A percentile compares a stretch with the other conserved stretches of the same genome.
Conservation (phyloP, 2,797 vertebrate species). For the Onychomys torridus region DNA sequence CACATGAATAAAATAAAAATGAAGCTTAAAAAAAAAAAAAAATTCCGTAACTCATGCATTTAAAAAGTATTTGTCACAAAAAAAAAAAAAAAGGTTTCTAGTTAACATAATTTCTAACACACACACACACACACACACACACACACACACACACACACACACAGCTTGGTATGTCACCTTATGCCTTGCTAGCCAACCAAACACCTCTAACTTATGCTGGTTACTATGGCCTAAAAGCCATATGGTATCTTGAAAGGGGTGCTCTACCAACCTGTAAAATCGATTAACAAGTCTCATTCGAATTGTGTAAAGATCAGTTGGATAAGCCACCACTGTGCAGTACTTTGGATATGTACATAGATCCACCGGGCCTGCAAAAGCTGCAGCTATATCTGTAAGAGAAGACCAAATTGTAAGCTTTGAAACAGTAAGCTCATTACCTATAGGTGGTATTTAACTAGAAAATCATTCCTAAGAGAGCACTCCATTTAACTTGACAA, state of each 20-base stretch:
- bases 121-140: not conserved
- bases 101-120: not conserved
- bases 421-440: slow-evolving; percentile 23
- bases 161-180: not conserved
- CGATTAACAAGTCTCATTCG: slow-evolving; percentile 93
- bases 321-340: slow-evolving; percentile 96
- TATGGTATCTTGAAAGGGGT: not conserved
- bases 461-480: not conserved
- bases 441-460: not conserved
- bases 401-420: not conserved
- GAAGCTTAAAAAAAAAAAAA: not conserved
- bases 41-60: not conserved
- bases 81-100: slow-evolving; percentile 3
- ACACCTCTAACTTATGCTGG: not conserved
- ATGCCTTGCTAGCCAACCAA: not conserved
- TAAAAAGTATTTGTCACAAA: not conserved
- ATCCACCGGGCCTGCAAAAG: slow-evolving; percentile 97
- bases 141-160: not conserved
- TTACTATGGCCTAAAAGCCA: not conserved
- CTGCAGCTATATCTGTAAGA: slow-evolving; percentile 93
- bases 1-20: not conserved
- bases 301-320: slow-evolving; percentile 97
- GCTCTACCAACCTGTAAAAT: slow-evolving; percentile 95
- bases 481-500: not conserved
- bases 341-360: slow-evolving; percentile 95